phyloP scores from a whole-genome alignment of 2,888 invertebrate species.

The Cheilosia variabilis region DNA sequence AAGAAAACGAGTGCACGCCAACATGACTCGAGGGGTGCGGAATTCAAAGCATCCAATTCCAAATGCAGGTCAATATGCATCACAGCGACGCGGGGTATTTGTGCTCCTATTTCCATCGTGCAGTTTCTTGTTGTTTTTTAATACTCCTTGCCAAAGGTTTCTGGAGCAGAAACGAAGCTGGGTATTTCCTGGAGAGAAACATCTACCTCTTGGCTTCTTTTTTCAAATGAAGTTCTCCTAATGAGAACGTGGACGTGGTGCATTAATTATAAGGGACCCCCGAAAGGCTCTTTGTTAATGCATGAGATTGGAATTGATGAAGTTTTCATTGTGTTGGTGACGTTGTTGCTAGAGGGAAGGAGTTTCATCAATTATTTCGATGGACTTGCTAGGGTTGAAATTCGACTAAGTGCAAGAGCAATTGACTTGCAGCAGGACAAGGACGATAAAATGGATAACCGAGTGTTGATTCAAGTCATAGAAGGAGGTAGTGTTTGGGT shows the following conservation, averaged over 20 bases:
- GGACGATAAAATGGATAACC: too few species aligned
- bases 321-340: conserved; percentile 25
- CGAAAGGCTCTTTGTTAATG: conserved; percentile 32
- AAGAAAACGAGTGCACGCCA: conserved; percentile 4
- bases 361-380: neutral
- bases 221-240: conserved; percentile 56
- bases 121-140: conserved; percentile 11
- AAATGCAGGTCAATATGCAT: conserved; percentile 67
- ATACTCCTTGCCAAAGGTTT: conserved; percentile 39
- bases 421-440: neutral
- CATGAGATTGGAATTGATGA: conserved; percentile 44
- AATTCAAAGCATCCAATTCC: conserved; percentile 51
- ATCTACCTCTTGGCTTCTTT: conserved; percentile 1
- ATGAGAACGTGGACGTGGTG: conserved; percentile 47
- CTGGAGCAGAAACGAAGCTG: conserved; percentile 45
- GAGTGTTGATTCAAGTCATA: neutral
- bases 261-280: conserved; percentile 64
- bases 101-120: conserved; percentile 34
- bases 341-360: neutral
- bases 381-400: neutral
- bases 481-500: neutral
- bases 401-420: neutral
- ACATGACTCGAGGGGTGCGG: conserved; percentile 1
- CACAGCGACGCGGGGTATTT: neutral
- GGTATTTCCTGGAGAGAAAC: conserved; percentile 50